Evolutionary conservation across 2,797 vertebrate species (phyloP), one percentile per base, ranked within the genome.

Genomic region (Emydoidea blandingii): DNA sequence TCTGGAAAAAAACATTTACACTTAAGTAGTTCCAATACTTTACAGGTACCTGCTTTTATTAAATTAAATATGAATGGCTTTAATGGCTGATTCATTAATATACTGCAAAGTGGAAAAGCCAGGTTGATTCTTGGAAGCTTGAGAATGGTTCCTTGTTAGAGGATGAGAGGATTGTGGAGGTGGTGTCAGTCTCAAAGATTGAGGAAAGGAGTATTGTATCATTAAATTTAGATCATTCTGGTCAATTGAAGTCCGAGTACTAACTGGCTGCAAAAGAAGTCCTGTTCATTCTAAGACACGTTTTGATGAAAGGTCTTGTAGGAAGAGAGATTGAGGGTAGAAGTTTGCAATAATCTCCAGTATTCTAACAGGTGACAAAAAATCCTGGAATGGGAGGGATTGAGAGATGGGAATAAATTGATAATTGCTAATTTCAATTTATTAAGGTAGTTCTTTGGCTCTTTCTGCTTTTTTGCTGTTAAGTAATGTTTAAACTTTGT

Each of bases 391-490:
- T 85, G n/a, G 18, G n/a, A 49, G 0, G 41, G 50, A 95, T 41
- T 29, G 86, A 50, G 85, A 89, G 41, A 49, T n/a, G 72, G 0
- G 37, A 47, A 54, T 5, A 87, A 41, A 2, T 81, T 84, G 84
- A 47, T 86, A 93, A 92, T 83, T 94, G 87, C 65, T 72, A 74
- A 56, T 89, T 84, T 52, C 41, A 87, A 94, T 95, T 88, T 90
- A 34, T 88, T 94, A 81, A 95, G 93, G 53, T 81, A 90, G n/a
- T 90, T 95, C 47, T 91, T 76, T 41, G 88, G 88, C 50, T 27
- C 68, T 76, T 95, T 92, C 79, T 95, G 52, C 88, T 88, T 91
- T 47, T 95, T 16, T 86, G 50, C 92, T 53, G 50, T 88, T 62
- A 83, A 95, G 85, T 89, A 16, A 2, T 87, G 87, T 83, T 81